phyloP scores from a whole-genome alignment of 2,888 invertebrate species.

The Tholera decimalis region DNA sequence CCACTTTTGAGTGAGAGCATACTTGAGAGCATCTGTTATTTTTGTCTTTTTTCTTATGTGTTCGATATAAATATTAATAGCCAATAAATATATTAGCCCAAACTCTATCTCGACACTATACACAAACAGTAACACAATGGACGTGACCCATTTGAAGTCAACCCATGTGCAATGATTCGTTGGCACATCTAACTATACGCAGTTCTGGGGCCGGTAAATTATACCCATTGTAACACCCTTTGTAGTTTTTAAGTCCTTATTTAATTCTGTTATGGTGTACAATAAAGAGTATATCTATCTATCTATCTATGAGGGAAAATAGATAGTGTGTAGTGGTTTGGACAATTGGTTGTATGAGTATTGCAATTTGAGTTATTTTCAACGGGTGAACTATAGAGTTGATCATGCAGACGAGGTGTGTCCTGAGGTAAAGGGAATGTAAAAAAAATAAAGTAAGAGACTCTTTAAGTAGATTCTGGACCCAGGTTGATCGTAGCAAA shows the following conservation, averaged over 20 bases:
- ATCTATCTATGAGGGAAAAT: conserved; percentile 8
- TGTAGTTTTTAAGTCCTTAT: no score
- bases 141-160: conserved; percentile 14
- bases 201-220: background rate
- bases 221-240: no score
- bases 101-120: conserved; percentile 18
- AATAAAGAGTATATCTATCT: no score
- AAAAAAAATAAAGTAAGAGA: no score
- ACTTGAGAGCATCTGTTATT: no score
- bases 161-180: conserved; percentile 23
- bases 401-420: background rate
- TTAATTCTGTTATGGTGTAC: no score
- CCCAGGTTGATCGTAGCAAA: no score
- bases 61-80: conserved; percentile 3
- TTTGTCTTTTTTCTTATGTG: no score
- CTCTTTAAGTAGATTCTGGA: no score
- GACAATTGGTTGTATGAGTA: background rate
- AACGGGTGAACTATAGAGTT: background rate
- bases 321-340: background rate
- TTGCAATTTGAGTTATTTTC: background rate
- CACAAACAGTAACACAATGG: background rate
- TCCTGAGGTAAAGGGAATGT: no score
- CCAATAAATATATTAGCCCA: background rate
- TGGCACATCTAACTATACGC: conserved; percentile 1
- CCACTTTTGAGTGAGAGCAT: no score